phyloP scores from a whole-genome alignment of 2,113 vertebrate genomes.

The Dasypus novemcinctus region DNA sequence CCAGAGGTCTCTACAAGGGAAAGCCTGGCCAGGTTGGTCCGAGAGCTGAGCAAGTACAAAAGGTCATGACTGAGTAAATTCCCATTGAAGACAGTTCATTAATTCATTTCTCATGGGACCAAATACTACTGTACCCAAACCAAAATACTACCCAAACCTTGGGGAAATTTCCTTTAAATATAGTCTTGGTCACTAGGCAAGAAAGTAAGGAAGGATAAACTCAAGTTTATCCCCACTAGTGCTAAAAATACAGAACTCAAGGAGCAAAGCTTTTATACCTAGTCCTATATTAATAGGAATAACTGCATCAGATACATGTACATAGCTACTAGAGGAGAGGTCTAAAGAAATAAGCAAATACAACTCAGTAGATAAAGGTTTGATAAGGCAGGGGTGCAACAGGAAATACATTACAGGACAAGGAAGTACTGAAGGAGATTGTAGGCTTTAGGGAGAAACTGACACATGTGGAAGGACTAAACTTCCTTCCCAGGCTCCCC shows the following conservation, averaged over 20 bases:
- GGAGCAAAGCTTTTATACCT: neutral
- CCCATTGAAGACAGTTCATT: neutral
- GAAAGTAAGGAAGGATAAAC: neutral
- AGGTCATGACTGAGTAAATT: neutral
- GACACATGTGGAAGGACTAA: neutral
- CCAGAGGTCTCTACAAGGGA: neutral
- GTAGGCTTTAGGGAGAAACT: neutral
- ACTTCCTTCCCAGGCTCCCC: neutral
- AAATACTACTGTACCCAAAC: neutral
- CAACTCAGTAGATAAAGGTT: neutral
- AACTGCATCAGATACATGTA: neutral
- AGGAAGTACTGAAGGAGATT: neutral
- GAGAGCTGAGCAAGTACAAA: neutral
- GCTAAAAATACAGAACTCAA: neutral
- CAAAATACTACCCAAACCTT: neutral
- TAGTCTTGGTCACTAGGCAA: neutral
- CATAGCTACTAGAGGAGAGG: neutral
- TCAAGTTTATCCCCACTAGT: neutral
- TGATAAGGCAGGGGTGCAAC: neutral
- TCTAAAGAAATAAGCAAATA: constrained; percentile 12
- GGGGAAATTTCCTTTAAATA: neutral
- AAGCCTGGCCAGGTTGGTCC: neutral
- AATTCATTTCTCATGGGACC: neutral
- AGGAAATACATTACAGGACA: neutral
- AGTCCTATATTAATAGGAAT: neutral